phyloP scores from a whole-genome alignment of 2,113 vertebrate species.

The Hippocampus guttulatus region DNA sequence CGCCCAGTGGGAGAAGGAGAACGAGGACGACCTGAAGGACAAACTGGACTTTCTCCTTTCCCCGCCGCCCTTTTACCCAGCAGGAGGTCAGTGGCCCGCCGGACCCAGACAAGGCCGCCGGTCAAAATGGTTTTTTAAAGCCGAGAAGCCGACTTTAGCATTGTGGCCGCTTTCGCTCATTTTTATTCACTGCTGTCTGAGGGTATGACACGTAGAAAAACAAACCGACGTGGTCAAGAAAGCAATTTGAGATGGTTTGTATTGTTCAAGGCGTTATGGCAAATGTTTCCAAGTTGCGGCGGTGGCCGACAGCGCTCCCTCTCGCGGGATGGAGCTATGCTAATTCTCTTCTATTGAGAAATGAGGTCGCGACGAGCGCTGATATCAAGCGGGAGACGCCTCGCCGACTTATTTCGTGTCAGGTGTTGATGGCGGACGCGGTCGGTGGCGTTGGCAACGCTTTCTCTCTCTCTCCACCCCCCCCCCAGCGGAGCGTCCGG shows the following conservation, averaged over 20 bases:
- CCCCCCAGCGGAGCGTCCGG: conserved; percentile 77
- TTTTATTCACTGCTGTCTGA: conserved; percentile 19
- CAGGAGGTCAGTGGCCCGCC: conserved; percentile 72
- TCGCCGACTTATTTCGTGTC: background rate
- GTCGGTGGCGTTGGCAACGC: no score
- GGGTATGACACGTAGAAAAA: conserved; percentile 1
- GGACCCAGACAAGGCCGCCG: background rate
- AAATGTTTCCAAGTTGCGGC: no score
- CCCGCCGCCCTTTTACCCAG: conserved; percentile 76
- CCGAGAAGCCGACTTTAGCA: background rate
- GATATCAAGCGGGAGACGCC: background rate
- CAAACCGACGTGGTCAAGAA: no score
- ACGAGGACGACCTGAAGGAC: conserved; percentile 92
- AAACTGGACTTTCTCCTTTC: conserved; percentile 84
- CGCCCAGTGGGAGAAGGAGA: conserved; percentile 92
- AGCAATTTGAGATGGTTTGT: no score
- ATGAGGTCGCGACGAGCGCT: no score
- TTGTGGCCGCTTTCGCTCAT: conserved; percentile 16
- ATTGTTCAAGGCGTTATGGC: no score
- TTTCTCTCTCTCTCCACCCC: conserved; percentile 2
- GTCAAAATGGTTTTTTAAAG: background rate
- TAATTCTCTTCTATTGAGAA: no score
- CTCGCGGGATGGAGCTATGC: no score
- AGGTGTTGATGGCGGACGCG: background rate
- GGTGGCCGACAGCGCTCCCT: no score